A percentile compares a stretch with the other conserved stretches of the same genome.
Evolutionary conservation across 1,140 invertebrate genomes (phyloP).

Genomic region (Tachypleus tridentatus): DNA sequence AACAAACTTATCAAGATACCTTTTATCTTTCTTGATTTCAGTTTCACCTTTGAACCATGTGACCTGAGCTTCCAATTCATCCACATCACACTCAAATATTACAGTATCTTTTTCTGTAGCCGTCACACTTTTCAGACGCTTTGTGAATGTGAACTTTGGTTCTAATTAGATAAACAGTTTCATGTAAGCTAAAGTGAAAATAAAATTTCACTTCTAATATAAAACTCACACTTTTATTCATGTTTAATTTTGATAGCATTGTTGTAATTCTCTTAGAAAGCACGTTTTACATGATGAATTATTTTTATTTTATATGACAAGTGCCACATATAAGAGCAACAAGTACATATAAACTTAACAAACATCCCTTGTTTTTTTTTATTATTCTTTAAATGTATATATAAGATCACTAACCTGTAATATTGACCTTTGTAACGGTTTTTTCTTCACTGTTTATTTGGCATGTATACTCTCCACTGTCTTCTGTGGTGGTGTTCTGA

Average conservation of each 20-base stretch:
- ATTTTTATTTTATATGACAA: constrained; percentile 30
- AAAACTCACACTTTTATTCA: too few species aligned
- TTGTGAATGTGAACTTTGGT: constrained; percentile 96
- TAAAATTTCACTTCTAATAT: too few species aligned
- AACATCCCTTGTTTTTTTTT: too few species aligned
- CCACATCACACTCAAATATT: constrained; percentile 85
- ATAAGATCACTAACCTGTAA: constrained; percentile 42
- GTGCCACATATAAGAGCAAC: too few species aligned
- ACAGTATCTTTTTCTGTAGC: constrained; percentile 87
- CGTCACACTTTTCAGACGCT: constrained; percentile 84
- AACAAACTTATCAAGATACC: constrained; percentile 21
- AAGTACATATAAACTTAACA: too few species aligned
- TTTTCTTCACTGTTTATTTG: constrained; percentile 75
- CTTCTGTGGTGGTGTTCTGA: constrained; percentile 65
- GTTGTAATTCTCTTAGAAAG: neutral
- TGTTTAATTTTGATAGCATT: constrained; percentile 7
- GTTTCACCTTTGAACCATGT: constrained; percentile 88
- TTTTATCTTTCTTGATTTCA: constrained; percentile 66
- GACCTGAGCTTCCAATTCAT: constrained; percentile 88
- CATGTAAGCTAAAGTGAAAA: too few species aligned
- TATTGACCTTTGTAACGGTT: constrained; percentile 59
- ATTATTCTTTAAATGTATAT: too few species aligned
- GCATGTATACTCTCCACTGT: constrained; percentile 76
- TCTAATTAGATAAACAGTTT: constrained; percentile 43
- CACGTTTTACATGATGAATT: neutral